Conservation (phyloP, 2,888 invertebrate species). For the Conus canariensis region DNA sequence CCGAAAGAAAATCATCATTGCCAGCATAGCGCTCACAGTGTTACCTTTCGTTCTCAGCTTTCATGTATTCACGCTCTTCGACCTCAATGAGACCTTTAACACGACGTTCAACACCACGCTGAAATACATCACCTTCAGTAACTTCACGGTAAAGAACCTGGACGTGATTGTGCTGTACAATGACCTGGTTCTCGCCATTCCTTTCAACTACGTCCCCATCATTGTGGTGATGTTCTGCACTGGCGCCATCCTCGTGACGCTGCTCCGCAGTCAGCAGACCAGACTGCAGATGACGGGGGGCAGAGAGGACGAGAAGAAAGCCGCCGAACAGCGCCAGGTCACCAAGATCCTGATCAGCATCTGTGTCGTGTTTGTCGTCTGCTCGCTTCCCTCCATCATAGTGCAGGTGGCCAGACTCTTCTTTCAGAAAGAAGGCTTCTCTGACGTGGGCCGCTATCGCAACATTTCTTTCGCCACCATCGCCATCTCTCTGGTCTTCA, state of each 20-base stretch:
- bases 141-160: background rate
- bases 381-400: background rate
- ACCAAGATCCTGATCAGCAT: conserved; percentile 18
- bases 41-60: background rate
- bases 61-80: background rate
- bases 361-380: conserved; percentile 15
- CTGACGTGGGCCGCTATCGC: conserved; percentile 29
- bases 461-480: conserved; percentile 3
- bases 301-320: conserved; percentile 7
- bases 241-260: background rate
- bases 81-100: background rate
- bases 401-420: conserved; percentile 3
- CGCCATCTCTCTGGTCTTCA: conserved; percentile 8
- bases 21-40: conserved; percentile 7
- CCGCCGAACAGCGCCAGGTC: conserved; percentile 19
- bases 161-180: conserved; percentile 3
- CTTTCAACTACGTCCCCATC: conserved; percentile 10
- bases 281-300: background rate
- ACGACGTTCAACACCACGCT: background rate
- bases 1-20: conserved; percentile 85
- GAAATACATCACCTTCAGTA: conserved; percentile 2
- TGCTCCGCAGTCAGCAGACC: background rate
- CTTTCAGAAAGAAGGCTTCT: conserved; percentile 7
- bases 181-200: conserved; percentile 3
- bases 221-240: conserved; percentile 7